Evolutionary conservation across 2,797 vertebrate species (phyloP), one percentile per base, ranked within the genome.

Genomic region (Amblyraja radiata): DNA sequence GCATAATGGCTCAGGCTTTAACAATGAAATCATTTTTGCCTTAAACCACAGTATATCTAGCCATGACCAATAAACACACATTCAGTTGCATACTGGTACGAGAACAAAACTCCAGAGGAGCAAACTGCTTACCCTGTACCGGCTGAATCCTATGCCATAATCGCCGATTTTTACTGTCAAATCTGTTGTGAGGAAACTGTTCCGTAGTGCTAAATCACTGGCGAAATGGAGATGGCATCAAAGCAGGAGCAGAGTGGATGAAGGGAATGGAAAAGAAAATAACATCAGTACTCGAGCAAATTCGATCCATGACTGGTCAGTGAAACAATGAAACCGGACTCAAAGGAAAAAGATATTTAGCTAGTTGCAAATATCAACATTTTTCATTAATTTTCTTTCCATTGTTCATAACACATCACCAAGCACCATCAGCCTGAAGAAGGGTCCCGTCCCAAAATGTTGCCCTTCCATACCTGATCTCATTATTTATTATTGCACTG

Each of bases 151-250:
- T 93, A 99, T 98, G 46, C 98, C 98, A 77, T 99, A 99, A 95
- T 99, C 98, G 93, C 98, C 99, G 93, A 99, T 97, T 97, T 98
- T 99, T 94, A 99, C 98, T 25, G 98, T 99, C 94, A 99, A 96
- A 95, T 99, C 99, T 0, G 97, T 97, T 18, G 98, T 99, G 83
- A 99, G 97, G 95, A 97, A 99, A 96, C 99, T 99, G 95, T 99
- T 99, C 95, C 99, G 96, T 95, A 99, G 96, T 93, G 98, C 98
- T 95, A 99, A 95, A 95, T 99, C 98, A 96, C 99, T 99, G 94
- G 0, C 23, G 94, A 93, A 73, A 4, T 32, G 65, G 68, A 73
- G 36, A 61, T 73, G 36, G 94, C 68, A 93, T 39, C 32, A n/a
- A 86, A 13, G 88, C 65, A 39, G 32, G 73, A 94, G 93, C 73